Evolutionary conservation across 1,140 invertebrate species (phyloP).

Genomic region (Drosophila carrolli): DNA sequence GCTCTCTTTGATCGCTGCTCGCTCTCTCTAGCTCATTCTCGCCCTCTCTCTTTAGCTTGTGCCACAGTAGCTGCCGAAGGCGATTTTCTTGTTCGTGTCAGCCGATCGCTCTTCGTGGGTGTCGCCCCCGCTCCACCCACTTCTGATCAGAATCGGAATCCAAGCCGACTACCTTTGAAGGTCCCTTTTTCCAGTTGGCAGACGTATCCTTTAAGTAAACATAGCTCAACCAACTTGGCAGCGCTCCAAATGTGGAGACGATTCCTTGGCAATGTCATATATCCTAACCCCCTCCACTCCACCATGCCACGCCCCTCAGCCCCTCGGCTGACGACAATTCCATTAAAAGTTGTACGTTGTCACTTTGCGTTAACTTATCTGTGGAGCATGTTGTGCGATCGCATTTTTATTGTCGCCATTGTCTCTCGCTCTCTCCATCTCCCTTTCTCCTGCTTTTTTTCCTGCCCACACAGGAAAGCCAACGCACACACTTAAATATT

Average conservation of each 20-base stretch:
- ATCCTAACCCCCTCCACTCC: conserved; percentile 1
- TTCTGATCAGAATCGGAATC: conserved; percentile 14
- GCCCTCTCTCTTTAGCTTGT: conserved; percentile 63
- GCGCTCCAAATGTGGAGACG: conserved; percentile 24
- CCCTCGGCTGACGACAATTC: conserved; percentile 74
- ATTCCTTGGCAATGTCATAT: conserved; percentile 23
- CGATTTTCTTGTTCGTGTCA: conserved; percentile 49
- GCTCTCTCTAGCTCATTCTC: neutral
- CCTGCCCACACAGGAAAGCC: conserved; percentile 59
- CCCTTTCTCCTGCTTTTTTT: conserved; percentile 26
- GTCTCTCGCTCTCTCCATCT: conserved; percentile 49
- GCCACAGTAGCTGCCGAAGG: conserved; percentile 77
- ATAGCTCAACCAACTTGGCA: conserved; percentile 29
- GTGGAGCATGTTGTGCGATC: conserved; percentile 81
- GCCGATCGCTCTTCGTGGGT: conserved; percentile 49
- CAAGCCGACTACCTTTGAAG: conserved; percentile 25
- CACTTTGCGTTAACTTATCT: conserved; percentile 83
- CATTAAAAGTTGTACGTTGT: conserved; percentile 83
- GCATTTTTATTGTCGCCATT: conserved; percentile 83
- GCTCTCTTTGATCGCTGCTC: neutral
- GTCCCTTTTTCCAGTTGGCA: conserved; percentile 25
- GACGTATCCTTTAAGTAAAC: conserved; percentile 35
- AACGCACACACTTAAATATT: conserved; percentile 24
- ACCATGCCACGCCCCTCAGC: conserved; percentile 3
- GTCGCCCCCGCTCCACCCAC: conserved; percentile 30